A percentile compares a stretch with the other conserved stretches of the same genome.
These are phyloP conservation scores for Pionites leucogaster DNA, from an alignment of 2,113 vertebrate genomes.

Conservation along the genomic window DNA sequence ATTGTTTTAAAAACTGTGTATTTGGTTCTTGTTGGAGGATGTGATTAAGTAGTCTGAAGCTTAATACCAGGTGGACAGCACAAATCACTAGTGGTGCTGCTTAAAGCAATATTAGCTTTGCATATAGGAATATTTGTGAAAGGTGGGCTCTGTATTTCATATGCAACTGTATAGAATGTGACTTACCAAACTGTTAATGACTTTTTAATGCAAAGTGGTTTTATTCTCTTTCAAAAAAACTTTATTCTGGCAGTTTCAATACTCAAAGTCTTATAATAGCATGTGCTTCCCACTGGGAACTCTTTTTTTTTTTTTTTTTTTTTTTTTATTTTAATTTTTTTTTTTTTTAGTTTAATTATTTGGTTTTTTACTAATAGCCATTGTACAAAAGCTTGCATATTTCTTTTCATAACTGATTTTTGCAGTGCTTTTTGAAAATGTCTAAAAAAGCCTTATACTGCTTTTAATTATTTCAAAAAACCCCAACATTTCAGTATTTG, in stretches of 20 bases:
- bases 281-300: background rate
- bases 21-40: background rate
- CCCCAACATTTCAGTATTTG: background rate
- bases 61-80: background rate
- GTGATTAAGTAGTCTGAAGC: background rate
- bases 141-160: background rate
- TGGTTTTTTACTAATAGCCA: background rate
- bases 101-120: background rate
- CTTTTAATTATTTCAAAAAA: background rate
- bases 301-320: background rate
- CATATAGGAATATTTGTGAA: constrained; percentile 23
- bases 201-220: background rate
- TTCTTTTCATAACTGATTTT: background rate
- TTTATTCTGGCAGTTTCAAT: background rate
- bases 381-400: background rate
- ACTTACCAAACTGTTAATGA: constrained; percentile 1
- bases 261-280: background rate
- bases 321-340: background rate
- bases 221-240: background rate
- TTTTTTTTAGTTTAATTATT: background rate
- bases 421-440: background rate
- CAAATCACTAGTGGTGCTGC: background rate
- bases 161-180: background rate
- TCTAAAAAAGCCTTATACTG: background rate
- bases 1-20: background rate